phyloP scores from a whole-genome alignment of 2,113 vertebrate species.

The Xenopus tropicalis region UCB_Xtro_10.0 CM004451.2:33819501-33820000 shows the following conservation, averaged over 20 bases:
- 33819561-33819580: too few relatives aligned
- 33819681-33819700: not conserved
- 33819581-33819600: too few relatives aligned
- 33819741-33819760: conserved; percentile 19
- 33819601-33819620: conserved; percentile 26
- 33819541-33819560: too few relatives aligned
- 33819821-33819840: conserved; percentile 7
- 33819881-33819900: too few relatives aligned
- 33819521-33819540: too few relatives aligned
- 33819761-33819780: not conserved
- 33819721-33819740: conserved; percentile 14
- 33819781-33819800: not conserved
- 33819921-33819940: too few relatives aligned
- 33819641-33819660: conserved; percentile 15
- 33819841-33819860: not conserved
- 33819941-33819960: too few relatives aligned
- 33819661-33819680: conserved; percentile 10
- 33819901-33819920: too few relatives aligned
- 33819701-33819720: conserved; percentile 10
- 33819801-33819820: not conserved
- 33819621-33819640: conserved; percentile 30
- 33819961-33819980: too few relatives aligned
- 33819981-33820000: too few relatives aligned
- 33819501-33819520: too few relatives aligned
- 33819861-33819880: not conserved